Evolutionary conservation across 2,888 invertebrate genomes (phyloP).

Genomic region (Drosophila prostipennis): DNA sequence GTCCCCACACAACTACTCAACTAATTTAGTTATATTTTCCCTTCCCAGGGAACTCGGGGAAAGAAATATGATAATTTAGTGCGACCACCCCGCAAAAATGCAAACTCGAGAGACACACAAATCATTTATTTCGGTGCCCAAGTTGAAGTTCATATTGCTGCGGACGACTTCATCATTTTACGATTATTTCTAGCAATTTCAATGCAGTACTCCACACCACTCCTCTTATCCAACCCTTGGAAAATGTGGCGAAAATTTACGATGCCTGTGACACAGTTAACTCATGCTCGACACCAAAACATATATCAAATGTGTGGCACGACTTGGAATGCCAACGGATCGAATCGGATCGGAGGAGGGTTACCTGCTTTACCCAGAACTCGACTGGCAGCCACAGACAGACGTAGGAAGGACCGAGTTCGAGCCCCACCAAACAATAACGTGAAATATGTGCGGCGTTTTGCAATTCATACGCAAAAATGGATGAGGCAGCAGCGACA

Average conservation of each 20-base stretch:
- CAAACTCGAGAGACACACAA: constrained; percentile 52
- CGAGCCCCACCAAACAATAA: constrained; percentile 63
- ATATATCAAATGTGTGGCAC: constrained; percentile 78
- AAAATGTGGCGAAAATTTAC: constrained; percentile 75
- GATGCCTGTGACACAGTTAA: constrained; percentile 79
- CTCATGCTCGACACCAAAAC: constrained; percentile 79
- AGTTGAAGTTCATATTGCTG: constrained; percentile 33
- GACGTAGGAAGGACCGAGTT: constrained; percentile 8
- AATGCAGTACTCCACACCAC: constrained; percentile 59
- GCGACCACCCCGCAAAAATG: constrained; percentile 68
- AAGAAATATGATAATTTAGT: constrained; percentile 65
- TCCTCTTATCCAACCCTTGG: constrained; percentile 21
- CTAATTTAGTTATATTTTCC: constrained; percentile 26
- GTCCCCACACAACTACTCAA: constrained; percentile 46
- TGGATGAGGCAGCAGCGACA: constrained; percentile 71
- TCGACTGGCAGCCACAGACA: constrained; percentile 9
- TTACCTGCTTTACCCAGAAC: constrained; percentile 62
- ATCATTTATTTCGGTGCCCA: constrained; percentile 61
- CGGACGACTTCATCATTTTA: constrained; percentile 75
- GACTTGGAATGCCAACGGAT: constrained; percentile 63
- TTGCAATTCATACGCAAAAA: constrained; percentile 79
- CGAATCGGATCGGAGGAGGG: constrained; percentile 36
- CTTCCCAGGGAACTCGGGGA: background rate
- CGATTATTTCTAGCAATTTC: constrained; percentile 78
- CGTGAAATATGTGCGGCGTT: constrained; percentile 80